Evolutionary conservation across 2,888 invertebrate genomes (phyloP), one percentile per base, ranked within the genome.

Genomic region (Pogonocherus hispidulus): DNA sequence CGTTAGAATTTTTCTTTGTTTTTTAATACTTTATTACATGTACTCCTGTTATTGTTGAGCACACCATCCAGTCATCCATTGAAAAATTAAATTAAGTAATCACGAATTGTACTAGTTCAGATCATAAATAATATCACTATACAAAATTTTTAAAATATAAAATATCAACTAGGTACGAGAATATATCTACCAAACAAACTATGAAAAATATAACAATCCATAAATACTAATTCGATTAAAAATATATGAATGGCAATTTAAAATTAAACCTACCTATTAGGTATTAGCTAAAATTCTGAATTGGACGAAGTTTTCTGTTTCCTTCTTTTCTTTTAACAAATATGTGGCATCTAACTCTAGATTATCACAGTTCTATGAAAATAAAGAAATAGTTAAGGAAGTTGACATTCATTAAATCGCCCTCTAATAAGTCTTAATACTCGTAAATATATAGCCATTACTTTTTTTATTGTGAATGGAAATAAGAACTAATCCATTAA

Each of bases 71-170:
- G 70, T 75, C 78, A 76, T 75, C 76, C 76, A 74, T 70, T 68
- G 72, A 67, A 63, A 69, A 74, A 72, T 73, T 72, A 73, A 67
- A 59, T 54, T 62, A 62, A 27, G 32, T 71, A 70, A 74, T 70
- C 66, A 72, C 69, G 67, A 75, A 73, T 76, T 74, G 72, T 74
- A 74, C 72, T 74, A 72, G 71, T 66, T 73, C 72, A 75, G 72
- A 72, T 59, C 59, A 59, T 59, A 80, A 77, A 78, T 81, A 81
- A 80, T 80, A 83, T 82, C 80, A 81, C 80, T 82, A 78, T 80
- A 80, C 76, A 78, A 73, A 79, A 76, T 67, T 68, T 56, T 51
- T 63, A 63, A 65, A 70, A 76, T 60, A 73, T 60, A 60, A 66
- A 41, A 51, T 60, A 67, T 59, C 66, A 51, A 56, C 49, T 51